Evolutionary conservation across 2,797 vertebrate species (phyloP).

Genomic region (Enteromius thamalakanensis): DNA sequence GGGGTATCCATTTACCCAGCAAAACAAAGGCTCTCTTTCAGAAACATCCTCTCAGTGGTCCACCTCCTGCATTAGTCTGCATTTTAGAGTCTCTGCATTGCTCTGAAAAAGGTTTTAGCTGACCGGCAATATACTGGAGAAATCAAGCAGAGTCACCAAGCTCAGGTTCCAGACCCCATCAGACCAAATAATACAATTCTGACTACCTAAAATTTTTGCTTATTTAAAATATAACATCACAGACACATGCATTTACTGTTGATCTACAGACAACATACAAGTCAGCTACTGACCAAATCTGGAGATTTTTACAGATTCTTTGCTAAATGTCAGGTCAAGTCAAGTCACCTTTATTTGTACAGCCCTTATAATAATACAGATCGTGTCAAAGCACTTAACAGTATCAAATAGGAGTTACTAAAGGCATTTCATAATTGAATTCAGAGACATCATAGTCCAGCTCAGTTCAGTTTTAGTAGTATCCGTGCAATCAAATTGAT

Average conservation of each 20-base stretch:
- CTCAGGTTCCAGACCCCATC: not conserved
- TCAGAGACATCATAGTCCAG: no score
- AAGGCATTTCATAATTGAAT: no score
- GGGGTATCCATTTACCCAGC: conserved; percentile 47
- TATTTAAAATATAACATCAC: not conserved
- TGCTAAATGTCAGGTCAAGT: not conserved
- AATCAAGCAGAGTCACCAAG: not conserved
- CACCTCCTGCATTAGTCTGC: conserved; percentile 41
- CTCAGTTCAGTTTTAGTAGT: no score
- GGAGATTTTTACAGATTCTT: not conserved
- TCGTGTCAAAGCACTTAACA: no score
- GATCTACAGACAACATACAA: not conserved
- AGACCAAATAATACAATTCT: not conserved
- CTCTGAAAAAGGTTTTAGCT: conserved; percentile 6
- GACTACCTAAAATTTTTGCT: not conserved
- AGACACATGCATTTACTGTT: not conserved
- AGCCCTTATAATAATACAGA: no score
- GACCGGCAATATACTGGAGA: not conserved
- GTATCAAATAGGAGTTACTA: no score
- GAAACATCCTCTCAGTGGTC: conserved; percentile 28
- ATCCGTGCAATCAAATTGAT: no score
- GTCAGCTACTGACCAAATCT: not conserved
- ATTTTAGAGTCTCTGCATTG: conserved; percentile 34
- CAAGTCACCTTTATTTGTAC: no score
- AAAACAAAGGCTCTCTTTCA: conserved; percentile 50